These are phyloP conservation scores for Mycetomoellerius zeteki DNA, from an alignment of 1,140 invertebrate genomes.

Conservation along the genomic window DNA sequence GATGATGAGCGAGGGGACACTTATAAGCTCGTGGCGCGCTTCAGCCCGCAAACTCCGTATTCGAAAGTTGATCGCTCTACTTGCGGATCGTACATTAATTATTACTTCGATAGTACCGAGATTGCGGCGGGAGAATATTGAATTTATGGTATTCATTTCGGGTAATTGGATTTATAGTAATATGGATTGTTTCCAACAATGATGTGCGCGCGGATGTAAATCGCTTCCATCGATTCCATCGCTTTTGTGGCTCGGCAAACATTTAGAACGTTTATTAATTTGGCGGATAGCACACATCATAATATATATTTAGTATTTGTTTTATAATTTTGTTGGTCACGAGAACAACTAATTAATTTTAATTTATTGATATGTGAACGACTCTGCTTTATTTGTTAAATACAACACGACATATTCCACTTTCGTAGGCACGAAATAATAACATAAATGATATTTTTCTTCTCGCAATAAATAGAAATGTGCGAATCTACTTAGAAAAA, in stretches of 20 bases:
- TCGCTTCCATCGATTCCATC: slow-evolving; percentile 35
- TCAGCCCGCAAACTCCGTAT: background rate
- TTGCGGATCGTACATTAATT: slow-evolving; percentile 49
- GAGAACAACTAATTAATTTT: slow-evolving; percentile 40
- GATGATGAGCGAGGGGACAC: background rate
- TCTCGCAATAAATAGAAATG: background rate
- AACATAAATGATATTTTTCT: background rate
- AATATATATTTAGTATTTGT: background rate
- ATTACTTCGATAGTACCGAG: slow-evolving; percentile 33
- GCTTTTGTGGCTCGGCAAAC: slow-evolving; percentile 44
- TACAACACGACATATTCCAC: background rate
- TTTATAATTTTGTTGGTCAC: slow-evolving; percentile 29
- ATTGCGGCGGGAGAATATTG: slow-evolving; percentile 16
- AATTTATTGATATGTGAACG: slow-evolving; percentile 17
- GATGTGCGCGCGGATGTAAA: slow-evolving; percentile 23
- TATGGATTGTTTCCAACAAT: slow-evolving; percentile 44
- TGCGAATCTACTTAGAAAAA: background rate
- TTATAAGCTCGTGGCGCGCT: background rate
- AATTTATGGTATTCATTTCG: slow-evolving; percentile 33
- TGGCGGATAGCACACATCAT: background rate
- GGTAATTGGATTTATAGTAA: slow-evolving; percentile 53
- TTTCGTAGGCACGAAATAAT: background rate
- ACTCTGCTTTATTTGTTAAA: slow-evolving; percentile 24
- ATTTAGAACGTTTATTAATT: slow-evolving; percentile 55
- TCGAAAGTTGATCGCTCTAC: slow-evolving; percentile 17